Conservation (phyloP, 2,888 invertebrate genomes). For the Cerceris rybyensis region DNA sequence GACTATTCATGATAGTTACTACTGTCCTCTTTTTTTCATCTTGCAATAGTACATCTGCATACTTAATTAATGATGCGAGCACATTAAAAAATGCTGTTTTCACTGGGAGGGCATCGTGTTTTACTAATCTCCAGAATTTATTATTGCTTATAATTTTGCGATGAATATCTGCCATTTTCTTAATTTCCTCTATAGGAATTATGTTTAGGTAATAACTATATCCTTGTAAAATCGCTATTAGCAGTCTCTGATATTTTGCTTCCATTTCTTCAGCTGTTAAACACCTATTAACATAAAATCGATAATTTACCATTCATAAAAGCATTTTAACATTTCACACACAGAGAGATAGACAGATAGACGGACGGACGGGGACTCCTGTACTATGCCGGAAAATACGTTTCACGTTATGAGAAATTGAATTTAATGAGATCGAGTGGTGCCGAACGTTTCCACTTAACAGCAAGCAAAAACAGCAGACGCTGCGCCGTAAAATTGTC, state of each 20-base stretch:
- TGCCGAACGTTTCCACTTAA: no score
- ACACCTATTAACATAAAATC: slow-evolving; percentile 78
- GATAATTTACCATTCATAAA: not conserved
- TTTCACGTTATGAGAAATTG: no score
- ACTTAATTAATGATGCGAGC: slow-evolving; percentile 85
- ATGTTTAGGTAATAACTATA: slow-evolving; percentile 85
- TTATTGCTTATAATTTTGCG: slow-evolving; percentile 83
- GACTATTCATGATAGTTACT: slow-evolving; percentile 85
- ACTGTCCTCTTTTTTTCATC: slow-evolving; percentile 84
- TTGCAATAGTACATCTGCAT: slow-evolving; percentile 83
- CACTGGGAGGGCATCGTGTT: slow-evolving; percentile 83
- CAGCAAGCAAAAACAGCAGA: no score
- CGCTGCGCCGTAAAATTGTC: no score
- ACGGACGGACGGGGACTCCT: no score
- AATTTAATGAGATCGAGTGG: no score
- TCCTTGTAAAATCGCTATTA: slow-evolving; percentile 87
- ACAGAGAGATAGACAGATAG: no score
- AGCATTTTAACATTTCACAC: slow-evolving; percentile 5
- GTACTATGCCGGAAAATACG: no score
- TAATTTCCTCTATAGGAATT: slow-evolving; percentile 83
- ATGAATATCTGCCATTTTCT: slow-evolving; percentile 83
- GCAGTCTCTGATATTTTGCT: slow-evolving; percentile 86
- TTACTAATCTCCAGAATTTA: slow-evolving; percentile 89
- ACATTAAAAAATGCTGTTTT: slow-evolving; percentile 88
- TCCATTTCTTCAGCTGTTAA: slow-evolving; percentile 87